Evolutionary conservation across 2,888 invertebrate genomes (phyloP).

Genomic region (Ganaspis brasiliensis): DNA sequence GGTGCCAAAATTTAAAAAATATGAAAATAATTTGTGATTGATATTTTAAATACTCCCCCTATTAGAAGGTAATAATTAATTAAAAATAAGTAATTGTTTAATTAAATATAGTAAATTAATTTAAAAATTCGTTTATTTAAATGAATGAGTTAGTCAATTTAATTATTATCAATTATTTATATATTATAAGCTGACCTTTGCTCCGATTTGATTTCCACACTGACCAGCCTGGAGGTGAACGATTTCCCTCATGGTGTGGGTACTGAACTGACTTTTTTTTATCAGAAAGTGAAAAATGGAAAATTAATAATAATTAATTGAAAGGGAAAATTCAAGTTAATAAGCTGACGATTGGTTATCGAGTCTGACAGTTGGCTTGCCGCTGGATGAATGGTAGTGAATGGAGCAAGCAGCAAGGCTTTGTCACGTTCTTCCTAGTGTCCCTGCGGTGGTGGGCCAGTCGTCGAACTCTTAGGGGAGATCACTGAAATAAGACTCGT

Average conservation of each 20-base stretch:
- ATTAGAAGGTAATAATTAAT: no score
- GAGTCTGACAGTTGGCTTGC: constrained; percentile 16
- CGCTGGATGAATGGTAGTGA: constrained; percentile 19
- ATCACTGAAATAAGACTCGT: constrained; percentile 6
- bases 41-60: no score
- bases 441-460: constrained; percentile 10
- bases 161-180: not conserved
- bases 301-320: not conserved
- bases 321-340: constrained; percentile 25
- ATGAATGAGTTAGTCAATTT: not conserved
- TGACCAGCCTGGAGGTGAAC: constrained; percentile 96
- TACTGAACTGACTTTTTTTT: not conserved
- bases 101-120: no score
- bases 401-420: constrained; percentile 4
- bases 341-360: constrained; percentile 24
- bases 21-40: no score
- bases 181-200: constrained; percentile 85
- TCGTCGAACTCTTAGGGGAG: constrained; percentile 35
- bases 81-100: no score
- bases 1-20: no score
- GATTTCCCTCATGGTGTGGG: constrained; percentile 93
- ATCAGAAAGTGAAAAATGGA: not conserved
- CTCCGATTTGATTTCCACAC: constrained; percentile 97
- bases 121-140: no score
- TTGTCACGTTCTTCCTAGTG: constrained; percentile 17